phyloP scores from a whole-genome alignment of 2,888 invertebrate species.

The Drosophila austrosaltans region DNA sequence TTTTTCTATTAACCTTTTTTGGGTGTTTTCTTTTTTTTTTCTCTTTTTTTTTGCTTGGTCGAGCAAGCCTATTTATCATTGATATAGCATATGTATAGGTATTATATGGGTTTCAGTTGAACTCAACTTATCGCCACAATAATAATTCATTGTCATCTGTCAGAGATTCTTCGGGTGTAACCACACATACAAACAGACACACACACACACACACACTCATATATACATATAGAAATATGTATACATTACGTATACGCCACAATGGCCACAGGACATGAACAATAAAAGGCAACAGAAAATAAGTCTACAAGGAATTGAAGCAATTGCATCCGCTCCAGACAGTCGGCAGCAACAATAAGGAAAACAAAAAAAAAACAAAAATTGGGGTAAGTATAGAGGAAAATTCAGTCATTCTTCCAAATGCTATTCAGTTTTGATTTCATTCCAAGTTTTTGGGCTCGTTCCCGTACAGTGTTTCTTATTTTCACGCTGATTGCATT shows the following conservation, averaged over 20 bases:
- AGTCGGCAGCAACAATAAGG: slow-evolving; percentile 1
- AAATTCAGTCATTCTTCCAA: slow-evolving; percentile 14
- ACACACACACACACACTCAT: neutral
- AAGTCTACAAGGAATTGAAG: slow-evolving; percentile 22
- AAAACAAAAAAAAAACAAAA: slow-evolving; percentile 20
- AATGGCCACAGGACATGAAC: slow-evolving; percentile 5
- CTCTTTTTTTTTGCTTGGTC: slow-evolving; percentile 6
- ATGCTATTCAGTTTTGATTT: slow-evolving; percentile 10
- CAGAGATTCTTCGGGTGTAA: slow-evolving; percentile 17
- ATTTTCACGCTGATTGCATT: slow-evolving; percentile 55
- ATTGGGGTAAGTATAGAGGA: slow-evolving; percentile 16
- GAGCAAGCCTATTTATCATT: slow-evolving; percentile 18
- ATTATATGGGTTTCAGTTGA: slow-evolving; percentile 1
- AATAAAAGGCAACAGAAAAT: neutral
- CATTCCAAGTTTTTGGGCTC: neutral
- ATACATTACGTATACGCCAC: slow-evolving; percentile 45
- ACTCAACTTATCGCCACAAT: slow-evolving; percentile 15
- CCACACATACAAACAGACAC: slow-evolving; percentile 5
- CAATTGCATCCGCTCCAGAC: slow-evolving; percentile 41
- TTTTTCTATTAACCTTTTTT: slow-evolving; percentile 8
- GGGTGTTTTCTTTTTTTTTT: neutral
- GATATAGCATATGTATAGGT: slow-evolving; percentile 14
- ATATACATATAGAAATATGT: neutral
- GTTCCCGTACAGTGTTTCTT: neutral
- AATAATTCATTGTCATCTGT: slow-evolving; percentile 22